Percentiles rank a stretch among this genome's conserved stretches.
These are phyloP conservation scores for Caenorhabditis parvicauda DNA, from an alignment of 2,888 invertebrate species.

Conservation along the genomic window DNA sequence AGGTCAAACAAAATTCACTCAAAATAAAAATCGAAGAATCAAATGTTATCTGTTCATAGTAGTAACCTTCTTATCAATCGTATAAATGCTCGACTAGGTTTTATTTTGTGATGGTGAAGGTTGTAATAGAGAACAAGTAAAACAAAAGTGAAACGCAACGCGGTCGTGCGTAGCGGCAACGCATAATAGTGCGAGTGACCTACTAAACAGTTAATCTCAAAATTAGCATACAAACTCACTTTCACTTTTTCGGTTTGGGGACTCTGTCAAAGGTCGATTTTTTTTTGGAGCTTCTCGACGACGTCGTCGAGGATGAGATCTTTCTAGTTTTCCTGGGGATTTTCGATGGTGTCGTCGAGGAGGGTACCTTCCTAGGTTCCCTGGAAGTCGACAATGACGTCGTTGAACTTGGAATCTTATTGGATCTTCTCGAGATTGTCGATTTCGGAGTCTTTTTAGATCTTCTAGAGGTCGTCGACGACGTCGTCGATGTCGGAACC, in stretches of 20 bases:
- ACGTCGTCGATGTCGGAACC: too few relatives aligned
- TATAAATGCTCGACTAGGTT: too few relatives aligned
- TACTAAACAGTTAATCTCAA: conserved; percentile 6
- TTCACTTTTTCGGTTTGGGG: conserved; percentile 1
- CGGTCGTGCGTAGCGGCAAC: background rate
- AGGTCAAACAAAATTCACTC: too few relatives aligned
- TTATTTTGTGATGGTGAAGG: too few relatives aligned
- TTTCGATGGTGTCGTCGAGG: too few relatives aligned
- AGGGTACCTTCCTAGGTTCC: conserved; percentile 4
- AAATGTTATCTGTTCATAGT: too few relatives aligned
- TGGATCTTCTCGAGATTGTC: background rate
- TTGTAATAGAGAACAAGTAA: too few relatives aligned
- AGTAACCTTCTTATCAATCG: too few relatives aligned
- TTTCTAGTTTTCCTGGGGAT: too few relatives aligned
- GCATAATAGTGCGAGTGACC: background rate
- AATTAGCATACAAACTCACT: conserved; percentile 5
- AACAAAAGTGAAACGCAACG: too few relatives aligned
- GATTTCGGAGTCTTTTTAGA: background rate
- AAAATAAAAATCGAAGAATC: too few relatives aligned
- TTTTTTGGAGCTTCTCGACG: conserved; percentile 2
- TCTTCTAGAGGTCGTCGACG: conserved; percentile 2
- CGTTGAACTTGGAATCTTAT: conserved; percentile 1
- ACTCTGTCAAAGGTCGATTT: conserved; percentile 1
- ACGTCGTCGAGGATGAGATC: too few relatives aligned
- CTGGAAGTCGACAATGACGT: background rate